These are phyloP conservation scores for Hydrolagus affinis DNA, from an alignment of 2,113 vertebrate species.

Conservation along the genomic window DNA sequence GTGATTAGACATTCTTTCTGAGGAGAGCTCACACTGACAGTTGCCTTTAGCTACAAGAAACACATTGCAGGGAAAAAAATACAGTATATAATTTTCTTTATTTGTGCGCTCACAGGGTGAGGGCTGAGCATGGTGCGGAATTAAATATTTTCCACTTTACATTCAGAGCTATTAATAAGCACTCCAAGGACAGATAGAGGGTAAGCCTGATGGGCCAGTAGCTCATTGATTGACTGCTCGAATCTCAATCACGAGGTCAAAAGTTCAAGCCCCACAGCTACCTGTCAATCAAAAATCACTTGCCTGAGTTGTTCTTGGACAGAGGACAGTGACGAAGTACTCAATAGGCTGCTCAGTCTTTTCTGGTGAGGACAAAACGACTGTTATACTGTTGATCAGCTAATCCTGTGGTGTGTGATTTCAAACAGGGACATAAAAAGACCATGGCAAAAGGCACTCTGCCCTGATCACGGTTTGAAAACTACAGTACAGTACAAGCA, in stretches of 20 bases:
- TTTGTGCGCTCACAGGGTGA: neutral
- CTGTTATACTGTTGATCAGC: too few species aligned
- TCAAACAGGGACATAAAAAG: too few species aligned
- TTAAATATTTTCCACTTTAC: constrained; percentile 4
- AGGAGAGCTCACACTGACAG: neutral
- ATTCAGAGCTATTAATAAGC: neutral
- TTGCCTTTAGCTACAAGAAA: constrained; percentile 13
- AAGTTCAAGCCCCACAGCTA: constrained; percentile 1
- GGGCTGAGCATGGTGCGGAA: neutral
- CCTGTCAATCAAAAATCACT: neutral
- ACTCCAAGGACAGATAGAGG: neutral
- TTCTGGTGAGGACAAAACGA: too few species aligned
- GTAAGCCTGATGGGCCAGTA: neutral
- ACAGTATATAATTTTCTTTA: neutral
- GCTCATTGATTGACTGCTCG: neutral
- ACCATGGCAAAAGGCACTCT: too few species aligned
- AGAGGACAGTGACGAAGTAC: too few species aligned
- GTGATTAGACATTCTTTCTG: neutral
- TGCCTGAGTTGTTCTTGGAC: neutral
- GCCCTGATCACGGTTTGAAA: too few species aligned
- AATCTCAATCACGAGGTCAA: neutral
- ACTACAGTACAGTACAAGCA: too few species aligned
- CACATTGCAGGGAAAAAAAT: neutral
- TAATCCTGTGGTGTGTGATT: too few species aligned
- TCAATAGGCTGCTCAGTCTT: too few species aligned